A percentile compares a stretch with the other conserved stretches of the same genome.
These are phyloP conservation scores for Brienomyrus brachyistius DNA, from an alignment of 2,113 vertebrate species.

Conservation along the genomic window DNA sequence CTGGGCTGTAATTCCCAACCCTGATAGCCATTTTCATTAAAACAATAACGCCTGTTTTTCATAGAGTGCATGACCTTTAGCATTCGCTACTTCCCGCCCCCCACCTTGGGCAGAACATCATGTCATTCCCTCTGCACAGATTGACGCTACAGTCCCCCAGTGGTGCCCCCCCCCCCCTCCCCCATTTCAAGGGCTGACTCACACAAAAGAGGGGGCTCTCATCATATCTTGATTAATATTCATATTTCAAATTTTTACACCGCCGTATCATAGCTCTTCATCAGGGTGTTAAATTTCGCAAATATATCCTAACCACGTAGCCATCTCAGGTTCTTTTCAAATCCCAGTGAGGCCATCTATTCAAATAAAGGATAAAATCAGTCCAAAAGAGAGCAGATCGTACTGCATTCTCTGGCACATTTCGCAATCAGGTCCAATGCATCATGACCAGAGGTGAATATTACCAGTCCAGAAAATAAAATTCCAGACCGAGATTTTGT, in stretches of 20 bases:
- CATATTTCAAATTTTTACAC: not conserved
- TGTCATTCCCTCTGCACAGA: not conserved
- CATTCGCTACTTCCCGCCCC: not conserved
- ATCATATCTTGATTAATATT: not conserved
- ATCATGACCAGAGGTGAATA: not conserved
- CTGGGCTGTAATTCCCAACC: not conserved
- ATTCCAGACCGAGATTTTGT: not conserved
- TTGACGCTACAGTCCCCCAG: not conserved
- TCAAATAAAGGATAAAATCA: not conserved
- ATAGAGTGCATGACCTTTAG: not conserved
- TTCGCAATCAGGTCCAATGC: not conserved
- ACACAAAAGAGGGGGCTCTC: not conserved
- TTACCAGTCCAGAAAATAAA: not conserved
- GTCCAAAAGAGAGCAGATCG: not conserved
- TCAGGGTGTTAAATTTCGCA: not conserved
- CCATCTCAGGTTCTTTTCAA: not conserved
- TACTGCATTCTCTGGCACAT: not conserved
- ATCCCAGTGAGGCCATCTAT: not conserved
- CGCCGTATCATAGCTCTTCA: not conserved
- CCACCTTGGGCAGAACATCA: not conserved
- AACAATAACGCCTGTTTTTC: not conserved
- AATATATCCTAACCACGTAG: not conserved
- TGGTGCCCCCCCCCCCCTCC: not conserved
- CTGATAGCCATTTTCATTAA: slow-evolving; percentile 12
- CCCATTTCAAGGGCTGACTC: not conserved